These are phyloP conservation scores for Nebria salina DNA, from an alignment of 2,888 invertebrate species.

Conservation along the genomic window DNA sequence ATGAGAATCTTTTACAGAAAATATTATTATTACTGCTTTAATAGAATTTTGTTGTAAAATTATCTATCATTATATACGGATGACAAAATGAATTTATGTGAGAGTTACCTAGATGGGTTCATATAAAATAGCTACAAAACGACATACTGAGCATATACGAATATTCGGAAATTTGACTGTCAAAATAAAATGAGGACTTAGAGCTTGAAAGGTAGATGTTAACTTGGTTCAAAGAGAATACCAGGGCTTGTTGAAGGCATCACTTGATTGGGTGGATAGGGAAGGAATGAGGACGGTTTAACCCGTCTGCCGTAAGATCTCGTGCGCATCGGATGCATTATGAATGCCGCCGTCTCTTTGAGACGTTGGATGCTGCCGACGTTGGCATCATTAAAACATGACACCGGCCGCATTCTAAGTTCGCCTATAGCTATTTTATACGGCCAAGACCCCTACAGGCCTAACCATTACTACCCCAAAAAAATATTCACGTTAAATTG, in stretches of 20 bases:
- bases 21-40: too few relatives aligned
- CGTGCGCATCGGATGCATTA: slow-evolving; percentile 36
- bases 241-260: not conserved
- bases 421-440: not conserved
- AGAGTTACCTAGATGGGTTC: too few relatives aligned
- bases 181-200: not conserved
- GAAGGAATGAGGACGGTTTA: not conserved
- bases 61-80: too few relatives aligned
- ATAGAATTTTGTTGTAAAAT: too few relatives aligned
- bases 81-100: too few relatives aligned
- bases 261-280: not conserved
- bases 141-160: not conserved
- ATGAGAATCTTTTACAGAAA: too few relatives aligned
- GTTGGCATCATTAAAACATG: slow-evolving; percentile 41
- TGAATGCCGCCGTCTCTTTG: slow-evolving; percentile 44
- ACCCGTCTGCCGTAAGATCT: slow-evolving; percentile 26
- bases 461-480: not conserved
- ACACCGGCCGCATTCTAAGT: slow-evolving; percentile 41
- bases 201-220: not conserved
- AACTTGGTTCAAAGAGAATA: not conserved
- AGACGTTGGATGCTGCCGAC: slow-evolving; percentile 11
- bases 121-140: too few relatives aligned
- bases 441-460: not conserved
- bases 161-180: not conserved
- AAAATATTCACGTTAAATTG: too few relatives aligned